Percentiles rank a stretch among this genome's conserved stretches.
These are phyloP conservation scores for Molorchus minor DNA, from an alignment of 2,888 invertebrate species.

Conservation along the genomic window DNA sequence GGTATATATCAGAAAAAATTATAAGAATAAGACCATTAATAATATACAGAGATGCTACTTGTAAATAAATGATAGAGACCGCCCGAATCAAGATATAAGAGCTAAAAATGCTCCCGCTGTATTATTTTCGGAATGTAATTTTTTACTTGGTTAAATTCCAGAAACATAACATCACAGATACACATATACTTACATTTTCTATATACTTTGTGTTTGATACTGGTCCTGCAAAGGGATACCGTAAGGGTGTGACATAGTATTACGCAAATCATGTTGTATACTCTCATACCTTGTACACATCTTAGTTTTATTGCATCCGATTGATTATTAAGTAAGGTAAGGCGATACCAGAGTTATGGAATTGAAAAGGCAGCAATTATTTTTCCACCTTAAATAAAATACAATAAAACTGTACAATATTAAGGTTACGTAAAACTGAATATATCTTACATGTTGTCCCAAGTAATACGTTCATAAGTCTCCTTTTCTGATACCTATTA, in stretches of 20 bases:
- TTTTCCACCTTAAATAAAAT: constrained; percentile 40
- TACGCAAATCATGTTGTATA: constrained; percentile 50
- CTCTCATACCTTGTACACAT: constrained; percentile 50
- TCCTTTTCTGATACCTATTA: constrained; percentile 32
- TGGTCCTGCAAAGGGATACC: constrained; percentile 44
- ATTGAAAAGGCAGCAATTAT: constrained; percentile 44
- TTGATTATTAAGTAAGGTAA: constrained; percentile 34
- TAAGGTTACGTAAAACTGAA: not conserved
- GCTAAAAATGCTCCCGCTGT: too few relatives aligned
- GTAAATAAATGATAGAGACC: too few relatives aligned
- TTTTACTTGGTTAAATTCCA: too few relatives aligned
- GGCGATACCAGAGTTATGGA: constrained; percentile 43
- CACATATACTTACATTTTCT: constrained; percentile 45
- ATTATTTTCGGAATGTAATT: too few relatives aligned
- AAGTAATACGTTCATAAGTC: constrained; percentile 29
- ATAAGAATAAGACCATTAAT: too few relatives aligned
- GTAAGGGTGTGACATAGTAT: constrained; percentile 50
- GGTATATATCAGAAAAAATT: too few relatives aligned
- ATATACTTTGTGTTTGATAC: constrained; percentile 46
- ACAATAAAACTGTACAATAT: too few relatives aligned
- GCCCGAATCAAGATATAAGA: too few relatives aligned
- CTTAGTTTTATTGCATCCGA: constrained; percentile 42
- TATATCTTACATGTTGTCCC: not conserved
- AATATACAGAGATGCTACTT: too few relatives aligned
- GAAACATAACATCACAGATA: not conserved